These are phyloP conservation scores for Pangasianodon hypophthalmus DNA, from an alignment of 2,113 vertebrate species.

Conservation along the genomic window DNA sequence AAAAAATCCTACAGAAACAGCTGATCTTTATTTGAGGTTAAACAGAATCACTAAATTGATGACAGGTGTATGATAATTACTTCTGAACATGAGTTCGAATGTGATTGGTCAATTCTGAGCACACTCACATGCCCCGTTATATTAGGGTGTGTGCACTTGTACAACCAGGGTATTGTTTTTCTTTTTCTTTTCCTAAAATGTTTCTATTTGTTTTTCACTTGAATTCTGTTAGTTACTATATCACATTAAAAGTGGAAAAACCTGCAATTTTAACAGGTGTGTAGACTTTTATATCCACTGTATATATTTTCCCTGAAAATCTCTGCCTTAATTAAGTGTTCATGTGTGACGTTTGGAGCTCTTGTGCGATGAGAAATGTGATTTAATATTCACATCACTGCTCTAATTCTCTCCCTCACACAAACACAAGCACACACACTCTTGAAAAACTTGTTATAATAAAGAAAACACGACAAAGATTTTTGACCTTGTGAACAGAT, in stretches of 20 bases:
- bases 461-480: neutral
- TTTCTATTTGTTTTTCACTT: too few species aligned
- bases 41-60: too few species aligned
- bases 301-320: neutral
- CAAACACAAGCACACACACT: neutral
- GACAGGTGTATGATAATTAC: too few species aligned
- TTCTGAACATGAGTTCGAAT: too few species aligned
- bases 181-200: too few species aligned
- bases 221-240: neutral
- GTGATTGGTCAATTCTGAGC: too few species aligned
- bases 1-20: neutral
- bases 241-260: neutral
- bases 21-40: too few species aligned
- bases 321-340: slow-evolving; percentile 1
- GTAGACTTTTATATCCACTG: neutral
- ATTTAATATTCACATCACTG: slow-evolving; percentile 16
- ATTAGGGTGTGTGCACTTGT: too few species aligned
- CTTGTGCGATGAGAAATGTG: neutral
- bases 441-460: neutral
- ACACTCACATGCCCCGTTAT: too few species aligned
- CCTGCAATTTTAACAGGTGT: neutral
- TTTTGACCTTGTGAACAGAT: neutral
- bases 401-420: neutral
- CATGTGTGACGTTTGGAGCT: slow-evolving; percentile 10
- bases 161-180: too few species aligned